Evolutionary conservation across 2,797 vertebrate species (phyloP), one percentile per base, ranked within the genome.

Genomic region (Cyclura pinguis): DNA sequence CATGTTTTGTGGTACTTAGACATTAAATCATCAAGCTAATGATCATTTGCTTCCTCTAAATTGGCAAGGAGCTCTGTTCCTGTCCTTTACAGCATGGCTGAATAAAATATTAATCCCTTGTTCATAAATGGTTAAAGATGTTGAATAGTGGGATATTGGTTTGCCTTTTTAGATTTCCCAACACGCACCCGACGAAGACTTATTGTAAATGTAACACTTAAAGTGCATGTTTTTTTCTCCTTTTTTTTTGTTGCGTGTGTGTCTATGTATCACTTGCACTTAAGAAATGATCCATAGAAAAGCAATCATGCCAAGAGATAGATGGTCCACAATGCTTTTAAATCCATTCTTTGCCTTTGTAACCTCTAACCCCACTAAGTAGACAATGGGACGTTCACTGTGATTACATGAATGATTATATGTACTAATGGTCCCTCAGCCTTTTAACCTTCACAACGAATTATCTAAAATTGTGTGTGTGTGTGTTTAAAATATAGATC

Each of bases 101-200:
- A 87, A 95, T 96, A 92, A 96, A 97, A 96, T 95, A 97, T 97
- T 95, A 94, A 96, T 96, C 92, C 92, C 67, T 85, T 87, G 92
- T 90, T 97, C 91, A 92, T 92, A 95, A 96, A 96, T 95, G 90
- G 91, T 91, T 95, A 96, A 96, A 94, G 1, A 64, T 86, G 86
- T 57, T 88, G 85, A 95, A 93, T 91, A 38, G 64, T 87, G 47
- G 86, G 94, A 90, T 91, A 94, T 94, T 89, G 89, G 91, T 29
- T 85, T 95, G 92, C 69, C 83, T 82, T 83, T 88, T 83, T 73
- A 82, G 50, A n/a, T 88, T 90, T 88, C 80, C 62, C 59, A 88
- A 94, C 73, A 52, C 0, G 22, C 0, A 0, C 69, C 84, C 82
- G 80, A 86, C 81, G 93, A 80, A 91, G 59, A 85, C 94, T 92